A percentile compares a stretch with the other conserved stretches of the same genome.
Conservation (phyloP, 2,888 invertebrate species). For the Eledone cirrhosa region DNA sequence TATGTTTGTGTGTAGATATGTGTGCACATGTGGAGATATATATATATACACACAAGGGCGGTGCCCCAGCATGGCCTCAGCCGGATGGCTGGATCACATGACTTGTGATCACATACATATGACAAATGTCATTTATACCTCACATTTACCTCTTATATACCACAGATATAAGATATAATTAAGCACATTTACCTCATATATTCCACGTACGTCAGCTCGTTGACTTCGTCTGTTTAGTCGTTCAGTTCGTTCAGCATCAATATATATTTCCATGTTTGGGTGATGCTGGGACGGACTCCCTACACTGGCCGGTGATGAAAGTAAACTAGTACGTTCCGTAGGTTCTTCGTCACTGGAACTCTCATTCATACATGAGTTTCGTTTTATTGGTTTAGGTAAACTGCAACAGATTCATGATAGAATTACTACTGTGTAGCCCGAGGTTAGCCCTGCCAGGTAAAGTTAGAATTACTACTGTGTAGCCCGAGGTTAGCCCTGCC, state of each 20-base stretch:
- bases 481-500: no score
- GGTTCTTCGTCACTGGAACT: conserved; percentile 37
- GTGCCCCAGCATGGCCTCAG: no score
- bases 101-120: neutral
- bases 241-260: neutral
- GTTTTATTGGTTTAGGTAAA: conserved; percentile 31
- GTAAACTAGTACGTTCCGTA: conserved; percentile 46
- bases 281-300: neutral
- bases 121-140: neutral
- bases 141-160: no score
- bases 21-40: no score
- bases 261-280: conserved; percentile 20
- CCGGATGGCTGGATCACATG: neutral
- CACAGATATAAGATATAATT: no score
- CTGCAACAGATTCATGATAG: conserved; percentile 33
- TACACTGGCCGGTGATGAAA: conserved; percentile 32
- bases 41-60: no score
- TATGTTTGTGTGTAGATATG: no score
- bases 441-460: no score
- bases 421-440: no score
- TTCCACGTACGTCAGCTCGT: neutral
- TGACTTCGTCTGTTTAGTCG: conserved; percentile 16
- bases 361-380: conserved; percentile 33
- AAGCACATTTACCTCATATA: conserved; percentile 9
- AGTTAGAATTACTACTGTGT: no score